Conservation (phyloP, 2,888 invertebrate species). For the Eupithecia abbreviata region DNA sequence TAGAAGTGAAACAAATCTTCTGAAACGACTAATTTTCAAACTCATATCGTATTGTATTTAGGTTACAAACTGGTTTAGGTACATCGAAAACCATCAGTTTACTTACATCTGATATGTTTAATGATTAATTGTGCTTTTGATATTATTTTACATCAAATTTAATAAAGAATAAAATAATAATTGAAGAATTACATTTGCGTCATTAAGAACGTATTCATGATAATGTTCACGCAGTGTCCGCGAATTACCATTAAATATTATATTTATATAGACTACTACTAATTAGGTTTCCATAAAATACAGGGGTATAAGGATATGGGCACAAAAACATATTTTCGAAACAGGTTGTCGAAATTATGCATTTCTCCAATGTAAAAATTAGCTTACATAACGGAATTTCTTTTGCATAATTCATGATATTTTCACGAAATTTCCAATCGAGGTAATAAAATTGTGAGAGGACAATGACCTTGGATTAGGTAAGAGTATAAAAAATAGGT, state of each 20-base stretch:
- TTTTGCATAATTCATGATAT: constrained; percentile 37
- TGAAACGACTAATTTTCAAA: neutral
- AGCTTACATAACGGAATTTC: constrained; percentile 21
- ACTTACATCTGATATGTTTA: too few relatives aligned
- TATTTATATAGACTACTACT: neutral
- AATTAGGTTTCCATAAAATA: neutral
- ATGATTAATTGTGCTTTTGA: too few relatives aligned
- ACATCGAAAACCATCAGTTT: too few relatives aligned
- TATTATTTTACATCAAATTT: too few relatives aligned
- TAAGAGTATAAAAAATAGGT: neutral
- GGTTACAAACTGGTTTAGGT: neutral
- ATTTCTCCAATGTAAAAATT: constrained; percentile 29
- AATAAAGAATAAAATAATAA: too few relatives aligned
- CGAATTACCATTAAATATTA: neutral
- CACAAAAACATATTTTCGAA: constrained; percentile 9
- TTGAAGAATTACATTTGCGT: too few relatives aligned
- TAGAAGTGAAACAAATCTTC: neutral
- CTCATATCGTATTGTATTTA: neutral
- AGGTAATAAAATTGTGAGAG: neutral
- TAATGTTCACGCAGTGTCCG: too few relatives aligned
- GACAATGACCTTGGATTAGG: constrained; percentile 17
- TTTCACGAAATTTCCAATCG: constrained; percentile 34
- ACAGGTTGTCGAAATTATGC: constrained; percentile 24
- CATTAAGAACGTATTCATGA: too few relatives aligned
- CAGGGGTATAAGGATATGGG: too few relatives aligned